Conservation (phyloP, 2,888 invertebrate genomes). For the Drosophila paracracens region DNA sequence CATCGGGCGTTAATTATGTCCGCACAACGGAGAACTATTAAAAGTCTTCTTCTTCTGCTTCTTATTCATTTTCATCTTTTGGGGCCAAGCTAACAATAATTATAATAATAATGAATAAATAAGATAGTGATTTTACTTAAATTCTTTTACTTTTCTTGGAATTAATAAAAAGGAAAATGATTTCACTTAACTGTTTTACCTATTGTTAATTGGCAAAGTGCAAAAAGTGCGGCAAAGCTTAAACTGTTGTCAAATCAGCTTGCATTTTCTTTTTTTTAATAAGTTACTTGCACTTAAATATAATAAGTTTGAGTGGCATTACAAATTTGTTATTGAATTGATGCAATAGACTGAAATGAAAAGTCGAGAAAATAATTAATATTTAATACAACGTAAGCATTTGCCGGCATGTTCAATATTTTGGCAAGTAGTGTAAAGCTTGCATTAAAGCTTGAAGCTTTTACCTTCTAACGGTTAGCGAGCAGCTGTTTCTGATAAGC, state of each 20-base stretch:
- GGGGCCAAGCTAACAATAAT: neutral
- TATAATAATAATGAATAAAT: neutral
- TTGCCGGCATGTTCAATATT: neutral
- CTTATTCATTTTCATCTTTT: neutral
- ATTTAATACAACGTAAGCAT: neutral
- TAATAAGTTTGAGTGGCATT: neutral
- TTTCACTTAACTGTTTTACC: neutral
- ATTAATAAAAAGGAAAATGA: neutral
- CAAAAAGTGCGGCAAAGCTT: neutral
- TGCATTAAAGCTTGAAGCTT: conserved; percentile 23
- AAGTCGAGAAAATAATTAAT: neutral
- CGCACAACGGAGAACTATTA: conserved; percentile 89
- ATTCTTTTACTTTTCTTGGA: neutral
- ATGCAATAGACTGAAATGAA: neutral
- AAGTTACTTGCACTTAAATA: neutral
- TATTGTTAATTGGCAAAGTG: neutral
- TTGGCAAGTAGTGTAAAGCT: conserved; percentile 47
- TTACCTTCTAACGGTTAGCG: conserved; percentile 24
- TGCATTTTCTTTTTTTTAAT: neutral
- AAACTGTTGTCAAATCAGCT: neutral
- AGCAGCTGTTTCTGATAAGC: conserved; percentile 69
- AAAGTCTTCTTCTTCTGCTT: conserved; percentile 33
- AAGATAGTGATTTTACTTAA: neutral
- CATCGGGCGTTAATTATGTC: conserved; percentile 91
- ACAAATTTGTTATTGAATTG: neutral